These are phyloP conservation scores for Podarcis raffonei DNA, from an alignment of 2,113 vertebrate genomes.

Conservation along the genomic window DNA sequence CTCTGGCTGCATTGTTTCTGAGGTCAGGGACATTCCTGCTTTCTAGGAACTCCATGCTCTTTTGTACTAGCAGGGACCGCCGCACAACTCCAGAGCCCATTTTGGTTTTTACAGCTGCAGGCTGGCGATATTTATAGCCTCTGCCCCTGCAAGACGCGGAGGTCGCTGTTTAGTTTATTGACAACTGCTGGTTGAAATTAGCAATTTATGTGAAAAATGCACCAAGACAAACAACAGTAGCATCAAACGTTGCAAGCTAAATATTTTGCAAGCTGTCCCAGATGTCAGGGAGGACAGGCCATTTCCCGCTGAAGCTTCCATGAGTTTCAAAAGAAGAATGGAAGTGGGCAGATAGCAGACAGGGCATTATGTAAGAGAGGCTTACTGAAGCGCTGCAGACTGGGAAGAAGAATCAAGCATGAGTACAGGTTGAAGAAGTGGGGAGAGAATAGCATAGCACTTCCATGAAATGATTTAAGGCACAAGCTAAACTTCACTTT, in stretches of 20 bases:
- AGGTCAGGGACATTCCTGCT: neutral
- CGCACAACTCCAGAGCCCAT: neutral
- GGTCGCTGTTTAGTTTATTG: conserved; percentile 14
- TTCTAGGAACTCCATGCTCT: accelerated
- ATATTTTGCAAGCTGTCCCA: neutral
- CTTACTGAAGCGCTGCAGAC: neutral
- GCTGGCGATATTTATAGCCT: conserved; percentile 11
- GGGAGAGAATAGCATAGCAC: neutral
- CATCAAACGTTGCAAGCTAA: neutral
- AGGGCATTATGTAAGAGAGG: too few species aligned
- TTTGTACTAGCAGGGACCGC: neutral
- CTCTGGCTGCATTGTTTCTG: neutral
- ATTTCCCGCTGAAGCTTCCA: neutral
- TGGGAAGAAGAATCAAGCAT: neutral
- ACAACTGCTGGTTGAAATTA: conserved; percentile 32
- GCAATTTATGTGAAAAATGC: neutral
- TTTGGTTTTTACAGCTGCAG: neutral
- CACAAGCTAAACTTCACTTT: too few species aligned
- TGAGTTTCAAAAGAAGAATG: neutral
- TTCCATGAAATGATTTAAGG: neutral
- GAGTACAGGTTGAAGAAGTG: too few species aligned
- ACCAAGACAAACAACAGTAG: neutral
- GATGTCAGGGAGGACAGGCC: neutral
- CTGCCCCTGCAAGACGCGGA: neutral
- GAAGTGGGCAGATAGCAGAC: neutral